Conservation (phyloP, 1,140 invertebrate genomes). For the Cotesia typhae region DNA sequence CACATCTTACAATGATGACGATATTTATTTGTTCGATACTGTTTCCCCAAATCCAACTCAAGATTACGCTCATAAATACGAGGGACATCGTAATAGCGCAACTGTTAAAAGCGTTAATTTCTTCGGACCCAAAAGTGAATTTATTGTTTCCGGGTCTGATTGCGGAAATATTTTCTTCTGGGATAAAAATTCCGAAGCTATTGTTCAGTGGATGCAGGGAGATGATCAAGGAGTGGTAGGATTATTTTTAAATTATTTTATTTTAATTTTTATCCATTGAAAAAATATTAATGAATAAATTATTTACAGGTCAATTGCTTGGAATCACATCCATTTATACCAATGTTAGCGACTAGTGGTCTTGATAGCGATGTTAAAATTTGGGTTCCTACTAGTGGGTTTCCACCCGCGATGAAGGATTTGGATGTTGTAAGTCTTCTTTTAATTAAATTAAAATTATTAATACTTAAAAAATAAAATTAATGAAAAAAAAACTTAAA, state of each 20-base stretch:
- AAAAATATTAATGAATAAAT: neutral
- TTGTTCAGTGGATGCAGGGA: constrained; percentile 87
- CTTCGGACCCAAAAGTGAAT: constrained; percentile 91
- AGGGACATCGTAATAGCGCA: constrained; percentile 79
- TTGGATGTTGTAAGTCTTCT: constrained; percentile 64
- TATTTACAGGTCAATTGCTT: constrained; percentile 84
- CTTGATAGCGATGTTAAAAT: constrained; percentile 93
- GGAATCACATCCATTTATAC: constrained; percentile 88
- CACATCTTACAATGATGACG: constrained; percentile 92
- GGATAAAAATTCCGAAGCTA: constrained; percentile 88
- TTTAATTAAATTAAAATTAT: constrained; percentile 34
- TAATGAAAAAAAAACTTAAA: constrained; percentile 12
- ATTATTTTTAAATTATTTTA: constrained; percentile 41
- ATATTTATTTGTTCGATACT: constrained; percentile 91
- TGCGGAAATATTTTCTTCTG: constrained; percentile 95
- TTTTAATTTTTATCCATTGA: neutral
- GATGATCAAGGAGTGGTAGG: constrained; percentile 88
- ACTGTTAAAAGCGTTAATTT: constrained; percentile 93
- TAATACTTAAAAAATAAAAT: constrained; percentile 18
- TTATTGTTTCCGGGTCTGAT: constrained; percentile 91
- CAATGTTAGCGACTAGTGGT: constrained; percentile 89
- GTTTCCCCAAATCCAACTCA: constrained; percentile 62
- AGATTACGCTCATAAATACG: constrained; percentile 79
- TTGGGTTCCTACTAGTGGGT: constrained; percentile 82
- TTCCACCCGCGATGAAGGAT: constrained; percentile 65